Conservation (phyloP, 1,140 invertebrate species). For the Scaptomyza montana region DNA sequence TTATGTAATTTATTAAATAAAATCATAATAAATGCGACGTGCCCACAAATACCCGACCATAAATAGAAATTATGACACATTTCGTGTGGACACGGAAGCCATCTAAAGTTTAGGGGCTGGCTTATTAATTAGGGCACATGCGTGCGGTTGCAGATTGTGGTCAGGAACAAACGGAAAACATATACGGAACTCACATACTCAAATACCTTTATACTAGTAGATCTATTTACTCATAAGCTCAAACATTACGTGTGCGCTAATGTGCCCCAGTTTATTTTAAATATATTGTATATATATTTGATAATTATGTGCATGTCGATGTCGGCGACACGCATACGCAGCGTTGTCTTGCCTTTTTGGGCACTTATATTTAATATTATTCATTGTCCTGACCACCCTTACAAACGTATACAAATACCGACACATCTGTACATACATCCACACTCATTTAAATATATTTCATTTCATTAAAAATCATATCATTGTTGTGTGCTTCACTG, state of each 20-base stretch:
- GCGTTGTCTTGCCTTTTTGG: conserved; percentile 21
- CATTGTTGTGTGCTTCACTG: not conserved
- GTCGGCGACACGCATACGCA: conserved; percentile 51
- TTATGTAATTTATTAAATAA: conserved; percentile 80
- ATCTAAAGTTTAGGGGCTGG: conserved; percentile 56
- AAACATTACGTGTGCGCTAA: conserved; percentile 17
- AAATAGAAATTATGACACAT: conserved; percentile 82
- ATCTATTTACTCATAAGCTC: no score
- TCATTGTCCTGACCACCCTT: conserved; percentile 27
- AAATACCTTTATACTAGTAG: no score
- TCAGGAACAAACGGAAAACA: conserved; percentile 14
- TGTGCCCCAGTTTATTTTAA: conserved; percentile 41
- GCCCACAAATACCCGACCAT: conserved; percentile 55
- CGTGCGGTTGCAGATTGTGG: conserved; percentile 72
- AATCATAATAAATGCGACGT: conserved; percentile 74
- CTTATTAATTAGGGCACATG: conserved; percentile 75
- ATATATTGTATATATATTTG: conserved; percentile 34
- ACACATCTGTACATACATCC: not conserved
- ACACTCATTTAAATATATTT: conserved; percentile 16
- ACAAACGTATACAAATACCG: not conserved
- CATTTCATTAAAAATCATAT: conserved; percentile 39
- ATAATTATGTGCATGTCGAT: conserved; percentile 50
- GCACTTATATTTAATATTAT: conserved; percentile 42
- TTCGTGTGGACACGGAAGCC: conserved; percentile 73
- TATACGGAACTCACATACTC: conserved; percentile 3